These are phyloP conservation scores for Habroteleia sp. DNA, from an alignment of 2,888 invertebrate genomes.

Conservation along the genomic window DNA sequence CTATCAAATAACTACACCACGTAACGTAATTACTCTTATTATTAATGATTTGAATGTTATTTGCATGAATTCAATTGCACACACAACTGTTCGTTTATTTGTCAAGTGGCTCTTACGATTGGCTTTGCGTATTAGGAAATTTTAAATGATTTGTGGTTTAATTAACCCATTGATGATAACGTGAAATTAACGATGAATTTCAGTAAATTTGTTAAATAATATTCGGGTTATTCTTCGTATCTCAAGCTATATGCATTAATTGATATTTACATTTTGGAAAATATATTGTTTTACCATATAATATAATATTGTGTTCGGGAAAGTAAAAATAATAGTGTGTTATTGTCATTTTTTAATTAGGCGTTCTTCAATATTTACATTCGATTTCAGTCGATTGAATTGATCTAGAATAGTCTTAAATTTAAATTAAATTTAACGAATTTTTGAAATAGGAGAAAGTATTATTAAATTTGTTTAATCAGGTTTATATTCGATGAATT, in stretches of 20 bases:
- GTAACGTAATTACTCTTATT: conserved; percentile 45
- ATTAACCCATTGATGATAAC: conserved; percentile 17
- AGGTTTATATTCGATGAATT: no score
- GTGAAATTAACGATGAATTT: conserved; percentile 10
- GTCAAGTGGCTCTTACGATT: conserved; percentile 10
- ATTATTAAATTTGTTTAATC: no score
- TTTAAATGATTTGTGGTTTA: conserved; percentile 22
- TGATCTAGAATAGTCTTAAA: no score
- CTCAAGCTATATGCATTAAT: not conserved
- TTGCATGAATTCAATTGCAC: conserved; percentile 22
- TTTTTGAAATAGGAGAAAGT: no score
- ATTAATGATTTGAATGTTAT: conserved; percentile 39
- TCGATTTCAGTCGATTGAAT: no score
- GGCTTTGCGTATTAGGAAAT: not conserved
- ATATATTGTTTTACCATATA: no score
- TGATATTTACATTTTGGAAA: no score
- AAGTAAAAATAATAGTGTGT: no score
- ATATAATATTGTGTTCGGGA: no score
- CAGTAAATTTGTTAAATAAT: conserved; percentile 20
- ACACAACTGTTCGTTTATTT: conserved; percentile 16
- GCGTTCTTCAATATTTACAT: no score
- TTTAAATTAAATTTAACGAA: no score
- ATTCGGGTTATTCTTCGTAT: conserved; percentile 1
- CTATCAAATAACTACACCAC: conserved; percentile 18
- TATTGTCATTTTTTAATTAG: no score